Percentiles rank a stretch among this genome's conserved stretches.
These are phyloP conservation scores for Erpetoichthys calabaricus DNA, from an alignment of 2,797 vertebrate genomes.

Conservation along the genomic window DNA sequence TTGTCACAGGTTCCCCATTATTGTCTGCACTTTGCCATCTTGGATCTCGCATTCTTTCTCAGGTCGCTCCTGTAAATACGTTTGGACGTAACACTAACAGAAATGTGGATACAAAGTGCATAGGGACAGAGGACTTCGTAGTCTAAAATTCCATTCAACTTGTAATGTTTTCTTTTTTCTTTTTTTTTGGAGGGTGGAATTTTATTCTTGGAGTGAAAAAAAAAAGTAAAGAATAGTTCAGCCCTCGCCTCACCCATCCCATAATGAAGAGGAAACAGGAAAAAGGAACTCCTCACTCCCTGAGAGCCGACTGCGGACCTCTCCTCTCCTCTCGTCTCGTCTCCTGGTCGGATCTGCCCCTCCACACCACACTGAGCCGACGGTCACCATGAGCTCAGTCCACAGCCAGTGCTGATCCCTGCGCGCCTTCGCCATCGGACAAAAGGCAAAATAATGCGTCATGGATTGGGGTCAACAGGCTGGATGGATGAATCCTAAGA, in stretches of 20 bases:
- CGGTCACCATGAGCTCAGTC: conserved; percentile 8
- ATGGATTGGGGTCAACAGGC: conserved; percentile 3
- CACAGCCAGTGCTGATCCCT: conserved; percentile 4
- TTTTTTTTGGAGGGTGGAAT: too few species aligned
- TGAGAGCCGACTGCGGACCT: conserved; percentile 20
- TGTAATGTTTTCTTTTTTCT: too few species aligned
- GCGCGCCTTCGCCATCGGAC: conserved; percentile 8
- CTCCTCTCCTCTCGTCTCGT: conserved; percentile 4
- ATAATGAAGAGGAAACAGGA: conserved; percentile 82
- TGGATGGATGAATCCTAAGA: conserved; percentile 10
- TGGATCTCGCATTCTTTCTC: too few species aligned
- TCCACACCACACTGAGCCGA: conserved; percentile 16
- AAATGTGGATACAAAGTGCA: too few species aligned
- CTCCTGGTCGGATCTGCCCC: conserved; percentile 18
- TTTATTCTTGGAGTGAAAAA: too few species aligned
- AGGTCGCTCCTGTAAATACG: too few species aligned
- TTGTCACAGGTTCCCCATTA: too few species aligned
- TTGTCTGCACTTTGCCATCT: too few species aligned
- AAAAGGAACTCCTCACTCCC: conserved; percentile 77
- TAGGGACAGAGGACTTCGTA: too few species aligned
- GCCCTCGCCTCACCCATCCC: conserved; percentile 69
- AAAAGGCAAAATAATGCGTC: conserved; percentile 1
- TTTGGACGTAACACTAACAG: too few species aligned
- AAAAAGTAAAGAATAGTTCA: conserved; percentile 40
- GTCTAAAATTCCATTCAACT: too few species aligned